These are phyloP conservation scores for Diarsia brunnea DNA, from an alignment of 2,888 invertebrate species.

Conservation along the genomic window DNA sequence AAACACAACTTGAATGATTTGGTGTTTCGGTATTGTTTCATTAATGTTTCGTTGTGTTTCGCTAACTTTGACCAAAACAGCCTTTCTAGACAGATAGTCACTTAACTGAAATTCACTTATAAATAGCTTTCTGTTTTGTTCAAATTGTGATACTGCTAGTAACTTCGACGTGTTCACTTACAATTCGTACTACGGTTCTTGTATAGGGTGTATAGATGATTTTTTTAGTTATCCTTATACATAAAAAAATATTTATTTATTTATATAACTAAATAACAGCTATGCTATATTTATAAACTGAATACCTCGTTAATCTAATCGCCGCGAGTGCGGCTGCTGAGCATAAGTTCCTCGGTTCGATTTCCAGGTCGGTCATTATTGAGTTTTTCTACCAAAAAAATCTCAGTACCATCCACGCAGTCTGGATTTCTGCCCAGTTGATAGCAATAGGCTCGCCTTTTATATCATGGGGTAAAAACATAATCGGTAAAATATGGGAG, in stretches of 20 bases:
- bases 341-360: too few species aligned
- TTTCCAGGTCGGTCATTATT: too few species aligned
- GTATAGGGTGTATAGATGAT: neutral
- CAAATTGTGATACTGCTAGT: neutral
- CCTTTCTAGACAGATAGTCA: neutral
- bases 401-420: too few species aligned
- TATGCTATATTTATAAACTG: neutral
- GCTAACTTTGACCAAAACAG: neutral
- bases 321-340: too few species aligned
- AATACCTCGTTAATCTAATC: too few species aligned
- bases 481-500: too few species aligned
- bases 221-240: neutral
- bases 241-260: too few species aligned
- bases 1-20: conserved; percentile 36
- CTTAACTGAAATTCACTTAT: neutral
- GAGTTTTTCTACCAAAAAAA: too few species aligned
- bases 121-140: neutral
- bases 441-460: too few species aligned
- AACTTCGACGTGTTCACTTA: neutral
- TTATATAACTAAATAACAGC: neutral
- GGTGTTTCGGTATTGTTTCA: conserved; percentile 23
- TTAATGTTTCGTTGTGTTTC: conserved; percentile 18
- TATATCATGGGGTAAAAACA: too few species aligned
- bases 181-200: neutral
- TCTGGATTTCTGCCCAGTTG: too few species aligned